Base-by-base conservation (phyloP, 64 coral and sea anemone genomes). In the Trachythela sp. region DNA sequence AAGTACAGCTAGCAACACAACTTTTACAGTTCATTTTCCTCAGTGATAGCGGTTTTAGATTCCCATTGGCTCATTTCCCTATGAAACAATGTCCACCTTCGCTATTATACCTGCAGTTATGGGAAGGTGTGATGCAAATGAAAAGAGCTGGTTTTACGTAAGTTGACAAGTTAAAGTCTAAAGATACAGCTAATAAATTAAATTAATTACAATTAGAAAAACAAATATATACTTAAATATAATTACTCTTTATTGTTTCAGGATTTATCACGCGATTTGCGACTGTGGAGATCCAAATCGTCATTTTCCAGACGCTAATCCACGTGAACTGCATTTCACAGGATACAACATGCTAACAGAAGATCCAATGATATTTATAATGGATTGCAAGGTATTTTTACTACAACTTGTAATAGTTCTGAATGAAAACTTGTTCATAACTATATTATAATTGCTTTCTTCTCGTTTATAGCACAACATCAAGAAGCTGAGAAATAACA, bases 401-500 rank as follows among this genome's bases (percentile, higher is more conserved):
- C 26, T 64, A 1, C 7, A 49, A 15, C 15, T 9, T 49, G 15
- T 9, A 9, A 49, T 6, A 9, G 15, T 49, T 9, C 48, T 49
- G 48, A 9, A 15, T 49, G n/a, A n/a, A n/a, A n/a, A n/a, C n/a
- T 15, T 6, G 7, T 49, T 9, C 15, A 49, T 49, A 49, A 15
- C 48, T 49, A 49, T 49, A 9, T 49, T 49, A 7, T 37, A 18
- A 43, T 48, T 64, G 26, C 56, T 64, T 64, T 64, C 1, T 17
- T 64, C 13, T 26, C 56, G 7, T 18, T 7, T 48, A 39, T 27
- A 89, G 87, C 87, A 89, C 72, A 89, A 89, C 70, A 48, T 92
- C 86, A 92, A 92, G 51, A 92, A 92, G 60, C 34, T 92, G 11
- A 41, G 91, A 9, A 92, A 88, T 76, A 92, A 92, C 41, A 30